Conservation (phyloP, 2,113 vertebrate species). For the Taxidea taxus region DNA sequence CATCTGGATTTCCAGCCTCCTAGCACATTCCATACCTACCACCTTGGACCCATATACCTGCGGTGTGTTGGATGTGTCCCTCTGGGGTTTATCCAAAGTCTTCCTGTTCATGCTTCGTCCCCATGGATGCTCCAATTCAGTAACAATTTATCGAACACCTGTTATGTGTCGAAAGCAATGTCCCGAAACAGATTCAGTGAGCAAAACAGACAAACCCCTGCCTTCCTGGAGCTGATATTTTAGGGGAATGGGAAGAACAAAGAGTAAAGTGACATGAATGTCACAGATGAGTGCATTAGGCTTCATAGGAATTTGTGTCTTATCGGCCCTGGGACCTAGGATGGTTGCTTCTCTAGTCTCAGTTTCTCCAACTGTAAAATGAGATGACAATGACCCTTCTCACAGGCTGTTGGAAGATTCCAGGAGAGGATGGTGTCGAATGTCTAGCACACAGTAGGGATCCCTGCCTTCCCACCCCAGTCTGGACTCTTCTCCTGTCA, state of each 20-base stretch:
- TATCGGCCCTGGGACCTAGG: neutral
- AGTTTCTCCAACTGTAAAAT: neutral
- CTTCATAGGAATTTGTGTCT: neutral
- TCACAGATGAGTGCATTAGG: neutral
- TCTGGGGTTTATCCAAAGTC: neutral
- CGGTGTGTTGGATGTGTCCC: neutral
- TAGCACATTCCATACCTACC: neutral
- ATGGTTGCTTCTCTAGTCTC: neutral
- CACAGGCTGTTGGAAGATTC: neutral
- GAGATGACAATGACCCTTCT: neutral
- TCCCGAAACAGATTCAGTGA: neutral
- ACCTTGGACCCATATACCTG: neutral
- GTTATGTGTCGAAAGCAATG: neutral
- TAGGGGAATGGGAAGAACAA: neutral
- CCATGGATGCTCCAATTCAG: neutral
- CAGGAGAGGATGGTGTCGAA: neutral
- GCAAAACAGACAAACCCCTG: neutral
- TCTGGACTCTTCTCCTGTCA: neutral
- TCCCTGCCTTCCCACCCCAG: neutral
- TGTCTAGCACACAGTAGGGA: neutral
- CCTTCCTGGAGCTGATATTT: neutral
- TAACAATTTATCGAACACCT: neutral
- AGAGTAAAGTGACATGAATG: neutral
- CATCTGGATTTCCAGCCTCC: neutral
- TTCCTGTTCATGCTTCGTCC: neutral